Evolutionary conservation across 30 jellyfish, hydroid and myxozoan genomes (phyloP).

Genomic region (Chrysaora quinquecirrha): DNA sequence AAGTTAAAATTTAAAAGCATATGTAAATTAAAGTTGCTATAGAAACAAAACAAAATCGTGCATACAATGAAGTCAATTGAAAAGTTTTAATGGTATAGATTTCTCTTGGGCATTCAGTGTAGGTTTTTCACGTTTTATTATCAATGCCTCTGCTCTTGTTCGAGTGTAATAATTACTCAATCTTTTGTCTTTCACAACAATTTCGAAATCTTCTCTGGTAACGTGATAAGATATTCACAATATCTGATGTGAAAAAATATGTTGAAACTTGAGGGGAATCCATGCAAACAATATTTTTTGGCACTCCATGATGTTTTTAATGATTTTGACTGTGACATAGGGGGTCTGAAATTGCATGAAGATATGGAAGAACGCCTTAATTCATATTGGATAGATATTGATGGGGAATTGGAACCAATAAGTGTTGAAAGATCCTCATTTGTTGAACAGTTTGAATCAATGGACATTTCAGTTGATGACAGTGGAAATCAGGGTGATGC

Average conservation of each 20-base stretch:
- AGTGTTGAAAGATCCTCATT: not conserved
- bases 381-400: slow-evolving; percentile 4
- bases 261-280: slow-evolving; percentile 41
- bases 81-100: no score
- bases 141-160: no score
- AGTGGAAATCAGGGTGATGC: slow-evolving; percentile 13
- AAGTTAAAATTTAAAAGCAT: no score
- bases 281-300: slow-evolving; percentile 35
- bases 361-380: slow-evolving; percentile 2
- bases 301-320: slow-evolving; percentile 10
- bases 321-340: slow-evolving; percentile 26
- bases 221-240: slow-evolving; percentile 32
- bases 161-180: no score
- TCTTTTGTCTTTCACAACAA: no score
- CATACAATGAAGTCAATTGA: no score
- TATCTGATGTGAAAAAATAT: slow-evolving; percentile 31
- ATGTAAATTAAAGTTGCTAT: no score
- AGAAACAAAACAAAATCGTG: no score
- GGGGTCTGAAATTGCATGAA: not conserved
- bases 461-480: slow-evolving; percentile 7
- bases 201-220: no score
- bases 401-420: slow-evolving; percentile 1
- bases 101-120: no score
- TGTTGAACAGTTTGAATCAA: not conserved
- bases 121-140: no score